Evolutionary conservation across 2,797 vertebrate genomes (phyloP).

Genomic region (Pyrocephalus nanus): DNA sequence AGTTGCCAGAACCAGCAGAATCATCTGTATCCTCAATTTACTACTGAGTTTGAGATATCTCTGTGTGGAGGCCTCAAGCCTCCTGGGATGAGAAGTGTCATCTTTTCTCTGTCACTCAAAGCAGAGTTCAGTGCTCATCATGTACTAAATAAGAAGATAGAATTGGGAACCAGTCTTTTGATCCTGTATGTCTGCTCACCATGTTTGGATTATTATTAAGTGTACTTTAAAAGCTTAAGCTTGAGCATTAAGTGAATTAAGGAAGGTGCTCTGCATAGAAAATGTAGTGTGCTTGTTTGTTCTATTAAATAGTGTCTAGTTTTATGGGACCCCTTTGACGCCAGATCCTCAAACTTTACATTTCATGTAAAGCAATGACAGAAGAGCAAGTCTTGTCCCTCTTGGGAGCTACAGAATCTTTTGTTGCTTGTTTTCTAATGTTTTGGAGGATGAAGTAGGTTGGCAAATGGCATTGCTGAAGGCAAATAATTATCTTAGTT

Average conservation of each 20-base stretch:
- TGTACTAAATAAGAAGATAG: background rate
- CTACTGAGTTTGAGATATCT: background rate
- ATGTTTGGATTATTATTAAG: background rate
- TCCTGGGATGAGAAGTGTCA: background rate
- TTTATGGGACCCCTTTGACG: no score
- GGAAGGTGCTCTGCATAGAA: background rate
- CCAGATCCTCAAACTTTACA: no score
- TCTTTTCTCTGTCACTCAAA: background rate
- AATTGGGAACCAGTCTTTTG: background rate
- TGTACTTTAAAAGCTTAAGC: background rate
- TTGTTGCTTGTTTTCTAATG: no score
- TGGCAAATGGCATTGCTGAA: no score
- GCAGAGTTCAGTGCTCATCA: background rate
- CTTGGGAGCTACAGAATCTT: no score
- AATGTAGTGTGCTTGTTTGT: background rate
- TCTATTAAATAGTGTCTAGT: no score
- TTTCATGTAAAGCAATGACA: no score
- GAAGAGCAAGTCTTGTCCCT: no score
- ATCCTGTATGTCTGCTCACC: background rate
- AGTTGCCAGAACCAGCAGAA: background rate
- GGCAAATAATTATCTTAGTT: no score
- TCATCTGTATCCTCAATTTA: background rate
- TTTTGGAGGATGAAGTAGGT: no score
- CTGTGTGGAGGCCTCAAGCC: background rate
- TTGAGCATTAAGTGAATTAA: background rate